Evolutionary conservation across 2,113 vertebrate species (phyloP).

Genomic region (Falco punctatus): DNA sequence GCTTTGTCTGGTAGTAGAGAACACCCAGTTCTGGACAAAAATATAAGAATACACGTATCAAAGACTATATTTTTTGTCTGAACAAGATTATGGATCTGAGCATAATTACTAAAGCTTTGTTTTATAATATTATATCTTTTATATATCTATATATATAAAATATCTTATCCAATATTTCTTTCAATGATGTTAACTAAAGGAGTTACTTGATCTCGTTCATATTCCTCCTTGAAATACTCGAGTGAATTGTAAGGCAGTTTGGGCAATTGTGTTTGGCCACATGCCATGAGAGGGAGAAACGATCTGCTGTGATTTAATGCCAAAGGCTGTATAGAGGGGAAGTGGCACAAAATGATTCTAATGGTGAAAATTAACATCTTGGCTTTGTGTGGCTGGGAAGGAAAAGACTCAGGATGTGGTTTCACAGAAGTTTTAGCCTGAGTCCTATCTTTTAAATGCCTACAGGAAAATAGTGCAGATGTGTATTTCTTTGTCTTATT

Average conservation of each 20-base stretch:
- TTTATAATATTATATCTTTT: background rate
- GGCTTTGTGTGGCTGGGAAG: background rate
- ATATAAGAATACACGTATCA: background rate
- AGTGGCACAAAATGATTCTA: background rate
- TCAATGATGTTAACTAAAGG: background rate
- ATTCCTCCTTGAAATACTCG: background rate
- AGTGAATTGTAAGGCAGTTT: background rate
- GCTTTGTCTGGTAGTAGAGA: constrained; percentile 34
- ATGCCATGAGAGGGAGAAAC: background rate
- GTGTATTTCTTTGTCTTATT: background rate
- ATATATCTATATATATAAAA: background rate
- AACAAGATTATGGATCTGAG: background rate
- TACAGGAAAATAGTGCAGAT: background rate
- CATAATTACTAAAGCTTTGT: background rate
- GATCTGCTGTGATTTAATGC: background rate
- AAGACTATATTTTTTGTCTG: background rate
- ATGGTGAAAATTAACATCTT: background rate
- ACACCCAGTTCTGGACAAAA: constrained; percentile 32
- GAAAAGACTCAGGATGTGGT: background rate
- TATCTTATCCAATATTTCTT: background rate
- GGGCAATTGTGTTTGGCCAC: background rate
- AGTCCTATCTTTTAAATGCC: background rate
- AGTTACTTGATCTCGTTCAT: background rate
- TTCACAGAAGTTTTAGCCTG: background rate
- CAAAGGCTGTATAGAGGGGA: background rate